These are phyloP conservation scores for Microplitis demolitor DNA, from an alignment of 1,140 invertebrate species.

Conservation along the genomic window DNA sequence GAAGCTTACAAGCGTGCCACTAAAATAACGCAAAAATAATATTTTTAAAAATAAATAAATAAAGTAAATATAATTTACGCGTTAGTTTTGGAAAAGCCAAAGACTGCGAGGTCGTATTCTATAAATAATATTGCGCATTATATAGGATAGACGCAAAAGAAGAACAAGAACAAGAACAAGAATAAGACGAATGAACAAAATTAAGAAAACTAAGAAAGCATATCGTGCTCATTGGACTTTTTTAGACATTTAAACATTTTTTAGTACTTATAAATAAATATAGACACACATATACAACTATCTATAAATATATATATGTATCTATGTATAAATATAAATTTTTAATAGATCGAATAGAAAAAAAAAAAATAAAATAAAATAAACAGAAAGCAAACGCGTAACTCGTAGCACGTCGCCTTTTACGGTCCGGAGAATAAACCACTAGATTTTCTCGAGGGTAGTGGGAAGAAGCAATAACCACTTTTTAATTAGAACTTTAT, in stretches of 20 bases:
- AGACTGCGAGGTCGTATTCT: conserved; percentile 39
- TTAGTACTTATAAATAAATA: not conserved
- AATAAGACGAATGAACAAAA: too few relatives aligned
- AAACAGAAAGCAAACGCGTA: not conserved
- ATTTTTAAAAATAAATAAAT: not conserved
- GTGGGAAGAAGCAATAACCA: conserved; percentile 16
- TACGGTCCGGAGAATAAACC: conserved; percentile 27
- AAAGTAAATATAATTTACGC: not conserved
- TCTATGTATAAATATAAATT: not conserved
- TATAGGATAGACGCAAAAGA: conserved; percentile 25
- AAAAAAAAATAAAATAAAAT: too few relatives aligned
- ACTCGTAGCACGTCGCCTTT: conserved; percentile 29
- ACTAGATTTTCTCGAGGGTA: not conserved
- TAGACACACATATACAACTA: conserved; percentile 1
- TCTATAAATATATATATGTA: not conserved
- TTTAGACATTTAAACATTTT: conserved; percentile 1
- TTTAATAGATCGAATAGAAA: not conserved
- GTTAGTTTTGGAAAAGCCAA: conserved; percentile 8
- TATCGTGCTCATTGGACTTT: conserved; percentile 3
- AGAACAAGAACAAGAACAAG: not conserved
- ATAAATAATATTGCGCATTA: conserved; percentile 44
- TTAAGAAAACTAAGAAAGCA: not conserved
- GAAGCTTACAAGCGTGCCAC: not conserved
- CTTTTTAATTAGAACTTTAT: not conserved
- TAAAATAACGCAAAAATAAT: not conserved